Base-by-base conservation (phyloP, 2,888 invertebrate genomes). In the Scaptomyza reducta region DNA sequence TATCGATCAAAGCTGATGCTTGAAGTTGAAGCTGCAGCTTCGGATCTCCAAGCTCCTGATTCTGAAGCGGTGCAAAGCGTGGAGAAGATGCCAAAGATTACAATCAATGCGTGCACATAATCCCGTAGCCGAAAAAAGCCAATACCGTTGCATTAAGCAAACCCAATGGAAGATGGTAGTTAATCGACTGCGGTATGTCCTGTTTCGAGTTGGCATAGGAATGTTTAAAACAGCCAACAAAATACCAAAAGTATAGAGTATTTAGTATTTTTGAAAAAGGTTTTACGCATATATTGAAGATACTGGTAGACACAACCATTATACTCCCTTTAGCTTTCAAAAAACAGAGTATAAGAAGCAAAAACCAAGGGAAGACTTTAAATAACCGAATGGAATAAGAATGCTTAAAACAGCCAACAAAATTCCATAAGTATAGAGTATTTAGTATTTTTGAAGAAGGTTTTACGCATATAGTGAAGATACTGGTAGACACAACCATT, bases 1-100 rank as follows among this genome's bases (percentile, higher is more conserved):
- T 78, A 84, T 84, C 84, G 88, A 84, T 84, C 84, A 87, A 77
- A 63, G 62, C 49, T 57, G 71, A 45, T 22, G 25, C 35, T 33
- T 46, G 3, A 46, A 55, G 54, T 25, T 53, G 47, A 60, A 74
- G 33, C 53, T 63, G 49, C 4, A 35, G 35, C 7, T 31, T n/a
- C n/a, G 31, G 10, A 6, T 62, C 44, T 46, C 40, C 64, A 50
- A 45, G 61, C 58, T 40, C 57, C 40, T 1, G 56, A 70, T 73
- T 77, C 70, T 57, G 45, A 50, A 53, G 35, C 38, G 11, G 16
- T n/a, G 49, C 33, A 22, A 49, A 22, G 49, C 49, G 33, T 33
- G 49, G 33, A 51, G 31, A 41, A 58, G 47, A 58, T 41, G 42
- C 13, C 29, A 59, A 70, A 77, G 79, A 77, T 74, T 69, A 75